phyloP scores from a whole-genome alignment of 1,140 invertebrate genomes.

The Leguminivora glycinivorella region DNA sequence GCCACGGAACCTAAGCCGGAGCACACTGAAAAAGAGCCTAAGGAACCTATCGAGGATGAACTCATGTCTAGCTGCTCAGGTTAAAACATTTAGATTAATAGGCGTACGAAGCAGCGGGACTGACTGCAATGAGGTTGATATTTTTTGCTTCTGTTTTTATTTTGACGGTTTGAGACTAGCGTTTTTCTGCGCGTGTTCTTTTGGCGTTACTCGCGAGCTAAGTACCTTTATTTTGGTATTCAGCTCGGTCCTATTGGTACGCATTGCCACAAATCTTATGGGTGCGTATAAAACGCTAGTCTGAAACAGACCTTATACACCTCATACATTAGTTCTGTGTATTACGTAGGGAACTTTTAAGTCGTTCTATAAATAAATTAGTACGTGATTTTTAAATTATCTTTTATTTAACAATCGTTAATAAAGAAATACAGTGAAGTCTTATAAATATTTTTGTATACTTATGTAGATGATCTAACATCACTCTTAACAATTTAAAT shows the following conservation, averaged over 20 bases:
- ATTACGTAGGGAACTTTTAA: background rate
- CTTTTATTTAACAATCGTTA: constrained; percentile 9
- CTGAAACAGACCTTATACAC: background rate
- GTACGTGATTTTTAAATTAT: background rate
- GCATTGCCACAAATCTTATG: no score
- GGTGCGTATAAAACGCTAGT: no score
- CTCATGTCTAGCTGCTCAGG: constrained; percentile 45
- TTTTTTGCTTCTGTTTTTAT: no score
- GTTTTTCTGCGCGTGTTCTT: no score
- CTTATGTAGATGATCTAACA: background rate
- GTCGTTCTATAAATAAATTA: background rate
- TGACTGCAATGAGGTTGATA: background rate
- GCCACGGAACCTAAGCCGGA: constrained; percentile 4
- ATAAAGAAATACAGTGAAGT: constrained; percentile 6
- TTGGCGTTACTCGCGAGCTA: no score
- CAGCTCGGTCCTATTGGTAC: no score
- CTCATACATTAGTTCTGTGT: background rate
- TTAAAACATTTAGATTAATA: background rate
- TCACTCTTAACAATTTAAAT: constrained; percentile 1
- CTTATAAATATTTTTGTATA: background rate
- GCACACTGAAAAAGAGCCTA: background rate
- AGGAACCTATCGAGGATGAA: constrained; percentile 34
- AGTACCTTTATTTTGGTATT: no score
- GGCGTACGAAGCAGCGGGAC: background rate
- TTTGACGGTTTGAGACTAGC: no score